Evolutionary conservation across 2,797 vertebrate species (phyloP).

Genomic region (Diglossa cyanea): DNA sequence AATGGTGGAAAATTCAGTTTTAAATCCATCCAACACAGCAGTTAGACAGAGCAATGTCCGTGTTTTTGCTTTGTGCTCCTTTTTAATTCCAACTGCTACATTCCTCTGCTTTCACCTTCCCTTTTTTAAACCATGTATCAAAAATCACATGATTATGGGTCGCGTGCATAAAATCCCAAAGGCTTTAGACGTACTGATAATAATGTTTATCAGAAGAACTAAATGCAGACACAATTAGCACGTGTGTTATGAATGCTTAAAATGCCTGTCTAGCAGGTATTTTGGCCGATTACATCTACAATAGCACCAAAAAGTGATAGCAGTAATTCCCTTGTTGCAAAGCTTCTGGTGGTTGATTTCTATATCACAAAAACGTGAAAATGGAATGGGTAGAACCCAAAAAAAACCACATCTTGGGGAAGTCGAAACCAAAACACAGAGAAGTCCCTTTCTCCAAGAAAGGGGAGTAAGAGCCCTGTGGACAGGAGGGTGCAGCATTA

Average conservation of each 20-base stretch:
- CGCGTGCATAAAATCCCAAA: neutral
- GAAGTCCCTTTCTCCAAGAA: neutral
- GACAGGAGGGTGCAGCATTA: neutral
- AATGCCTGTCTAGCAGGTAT: neutral
- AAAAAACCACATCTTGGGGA: accelerated
- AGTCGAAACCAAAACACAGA: neutral
- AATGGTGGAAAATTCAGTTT: conserved; percentile 68
- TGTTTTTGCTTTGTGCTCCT: neutral
- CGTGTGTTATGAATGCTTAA: neutral
- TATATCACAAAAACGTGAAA: neutral
- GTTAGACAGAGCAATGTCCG: conserved; percentile 9
- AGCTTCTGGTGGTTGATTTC: neutral
- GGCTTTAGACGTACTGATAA: neutral
- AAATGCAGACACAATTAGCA: neutral
- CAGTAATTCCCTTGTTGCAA: neutral
- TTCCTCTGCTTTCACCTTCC: conserved; percentile 31
- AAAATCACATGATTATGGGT: neutral
- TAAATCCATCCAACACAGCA: conserved; percentile 55
- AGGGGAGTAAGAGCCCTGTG: neutral
- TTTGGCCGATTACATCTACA: neutral
- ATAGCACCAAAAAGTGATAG: neutral
- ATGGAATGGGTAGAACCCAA: neutral
- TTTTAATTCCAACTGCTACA: neutral
- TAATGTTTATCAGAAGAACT: neutral
- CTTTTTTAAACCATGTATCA: neutral